Conservation (phyloP, 2,888 invertebrate genomes). For the Lasioglossum lativentre region DNA sequence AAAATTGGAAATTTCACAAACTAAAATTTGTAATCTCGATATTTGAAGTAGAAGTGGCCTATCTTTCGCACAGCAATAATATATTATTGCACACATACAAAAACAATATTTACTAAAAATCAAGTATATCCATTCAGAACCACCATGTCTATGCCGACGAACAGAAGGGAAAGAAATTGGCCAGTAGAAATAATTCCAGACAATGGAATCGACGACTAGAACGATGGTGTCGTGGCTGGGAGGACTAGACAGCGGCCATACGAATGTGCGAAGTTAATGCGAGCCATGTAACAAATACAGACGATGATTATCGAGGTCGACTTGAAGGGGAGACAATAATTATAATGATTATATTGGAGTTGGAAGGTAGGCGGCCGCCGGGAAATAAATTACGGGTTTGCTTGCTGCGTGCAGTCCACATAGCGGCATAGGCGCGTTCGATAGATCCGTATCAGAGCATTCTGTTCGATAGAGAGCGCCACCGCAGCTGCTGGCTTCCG, state of each 20-base stretch:
- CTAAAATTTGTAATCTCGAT: neutral
- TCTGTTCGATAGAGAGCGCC: slow-evolving; percentile 78
- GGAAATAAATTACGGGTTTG: slow-evolving; percentile 83
- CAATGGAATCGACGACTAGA: slow-evolving; percentile 41
- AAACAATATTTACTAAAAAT: neutral
- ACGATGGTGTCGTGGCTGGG: slow-evolving; percentile 50
- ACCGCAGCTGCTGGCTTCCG: slow-evolving; percentile 78
- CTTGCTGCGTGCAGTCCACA: slow-evolving; percentile 80
- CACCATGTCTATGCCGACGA: neutral
- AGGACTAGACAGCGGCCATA: slow-evolving; percentile 47
- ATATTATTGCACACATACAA: too few species aligned
- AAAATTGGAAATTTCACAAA: neutral
- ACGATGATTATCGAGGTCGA: slow-evolving; percentile 82
- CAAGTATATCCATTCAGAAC: neutral
- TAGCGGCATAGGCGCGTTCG: slow-evolving; percentile 81
- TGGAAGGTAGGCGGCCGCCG: slow-evolving; percentile 79
- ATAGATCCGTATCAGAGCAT: slow-evolving; percentile 81
- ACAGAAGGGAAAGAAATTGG: neutral
- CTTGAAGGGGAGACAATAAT: slow-evolving; percentile 82
- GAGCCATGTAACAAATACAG: slow-evolving; percentile 73
- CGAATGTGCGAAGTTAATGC: slow-evolving; percentile 47
- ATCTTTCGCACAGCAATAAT: too few species aligned
- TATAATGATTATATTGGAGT: slow-evolving; percentile 83
- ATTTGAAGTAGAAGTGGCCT: neutral
- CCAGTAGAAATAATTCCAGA: slow-evolving; percentile 26